Evolutionary conservation across 2,113 vertebrate genomes (phyloP).

Genomic region (Rhegmatorhina hoffmannsi): DNA sequence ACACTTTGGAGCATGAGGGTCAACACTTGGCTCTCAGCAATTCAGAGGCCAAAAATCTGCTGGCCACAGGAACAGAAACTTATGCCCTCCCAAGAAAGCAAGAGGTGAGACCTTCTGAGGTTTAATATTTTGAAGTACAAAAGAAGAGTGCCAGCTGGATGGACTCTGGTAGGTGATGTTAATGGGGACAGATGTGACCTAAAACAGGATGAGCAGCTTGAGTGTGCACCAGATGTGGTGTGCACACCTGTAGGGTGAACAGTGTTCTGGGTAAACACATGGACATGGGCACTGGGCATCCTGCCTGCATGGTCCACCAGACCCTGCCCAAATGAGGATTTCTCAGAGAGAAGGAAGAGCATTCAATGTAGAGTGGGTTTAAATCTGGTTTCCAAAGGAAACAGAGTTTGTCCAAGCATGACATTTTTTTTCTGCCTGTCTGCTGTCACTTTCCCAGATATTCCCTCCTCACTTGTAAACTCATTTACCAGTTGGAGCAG

Average conservation of each 20-base stretch:
- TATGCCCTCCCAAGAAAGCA: not conserved
- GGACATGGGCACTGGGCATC: not conserved
- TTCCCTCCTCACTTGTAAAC: not conserved
- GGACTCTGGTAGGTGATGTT: not conserved
- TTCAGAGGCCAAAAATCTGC: not conserved
- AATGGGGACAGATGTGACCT: not conserved
- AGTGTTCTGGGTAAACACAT: not conserved
- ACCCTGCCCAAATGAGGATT: not conserved
- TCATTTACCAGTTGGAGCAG: not conserved
- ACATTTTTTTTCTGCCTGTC: not conserved
- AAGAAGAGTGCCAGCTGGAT: not conserved
- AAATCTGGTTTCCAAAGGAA: not conserved
- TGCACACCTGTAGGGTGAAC: not conserved
- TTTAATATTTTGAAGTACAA: not conserved
- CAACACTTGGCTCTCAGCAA: not conserved
- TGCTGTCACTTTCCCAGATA: not conserved
- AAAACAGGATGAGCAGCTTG: not conserved
- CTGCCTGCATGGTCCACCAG: not conserved
- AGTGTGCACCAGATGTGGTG: not conserved
- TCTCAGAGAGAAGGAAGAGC: not conserved
- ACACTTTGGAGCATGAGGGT: not conserved
- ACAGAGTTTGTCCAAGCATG: not conserved
- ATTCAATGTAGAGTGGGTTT: not conserved
- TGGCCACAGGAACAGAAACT: rapidly evolving
- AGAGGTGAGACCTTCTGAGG: not conserved